phyloP scores from a whole-genome alignment of 2,113 vertebrate genomes.

The Opisthocomus hoazin region DNA sequence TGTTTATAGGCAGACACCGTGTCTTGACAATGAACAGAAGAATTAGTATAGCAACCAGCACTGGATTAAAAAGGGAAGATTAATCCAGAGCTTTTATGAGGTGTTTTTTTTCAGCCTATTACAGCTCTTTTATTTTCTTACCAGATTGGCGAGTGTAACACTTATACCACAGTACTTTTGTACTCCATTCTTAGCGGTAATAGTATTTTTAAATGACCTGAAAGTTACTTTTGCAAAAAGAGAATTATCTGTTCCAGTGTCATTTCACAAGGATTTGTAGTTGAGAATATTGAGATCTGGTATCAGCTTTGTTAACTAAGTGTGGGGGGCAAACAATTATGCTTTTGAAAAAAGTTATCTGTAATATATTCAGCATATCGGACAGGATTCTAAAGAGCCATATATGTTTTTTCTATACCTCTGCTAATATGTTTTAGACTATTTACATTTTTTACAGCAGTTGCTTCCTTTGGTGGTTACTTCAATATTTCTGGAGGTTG shows the following conservation, averaged over 20 bases:
- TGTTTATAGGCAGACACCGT: background rate
- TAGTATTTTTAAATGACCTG: background rate
- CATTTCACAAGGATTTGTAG: background rate
- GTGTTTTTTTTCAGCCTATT: background rate
- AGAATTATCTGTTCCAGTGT: background rate
- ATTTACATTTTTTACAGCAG: background rate
- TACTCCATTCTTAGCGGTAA: background rate
- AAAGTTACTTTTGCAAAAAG: background rate
- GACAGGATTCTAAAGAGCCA: background rate
- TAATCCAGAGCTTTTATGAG: background rate
- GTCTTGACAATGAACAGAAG: accelerated
- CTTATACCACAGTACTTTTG: background rate
- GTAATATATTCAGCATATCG: background rate
- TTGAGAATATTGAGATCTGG: background rate
- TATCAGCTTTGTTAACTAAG: background rate
- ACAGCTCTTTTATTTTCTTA: background rate
- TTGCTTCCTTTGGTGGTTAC: background rate
- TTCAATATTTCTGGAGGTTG: background rate
- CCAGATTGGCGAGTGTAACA: background rate
- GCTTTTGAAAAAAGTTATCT: background rate
- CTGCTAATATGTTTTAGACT: background rate
- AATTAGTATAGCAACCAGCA: background rate
- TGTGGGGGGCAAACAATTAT: background rate
- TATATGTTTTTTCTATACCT: background rate
- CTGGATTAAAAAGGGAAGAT: background rate